phyloP scores from a whole-genome alignment of 1,140 invertebrate genomes.

The Orchesella cincta region DNA sequence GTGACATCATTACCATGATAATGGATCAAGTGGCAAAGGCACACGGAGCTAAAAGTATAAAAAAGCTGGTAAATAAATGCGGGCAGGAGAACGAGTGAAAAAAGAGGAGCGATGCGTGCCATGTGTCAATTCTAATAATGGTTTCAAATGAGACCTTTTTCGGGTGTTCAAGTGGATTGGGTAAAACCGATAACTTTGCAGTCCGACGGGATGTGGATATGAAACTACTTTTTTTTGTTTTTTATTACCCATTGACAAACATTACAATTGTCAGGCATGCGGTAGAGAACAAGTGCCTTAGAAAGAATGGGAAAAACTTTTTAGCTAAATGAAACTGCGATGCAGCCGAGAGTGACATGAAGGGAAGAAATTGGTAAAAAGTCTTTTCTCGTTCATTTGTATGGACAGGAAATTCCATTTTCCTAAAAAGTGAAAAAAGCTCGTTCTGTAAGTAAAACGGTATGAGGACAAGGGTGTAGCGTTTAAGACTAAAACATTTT shows the following conservation, averaged over 20 bases:
- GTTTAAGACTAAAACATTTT: too few relatives aligned
- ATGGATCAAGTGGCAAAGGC: conserved; percentile 7
- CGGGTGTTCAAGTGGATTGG: too few relatives aligned
- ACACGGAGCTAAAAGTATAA: background rate
- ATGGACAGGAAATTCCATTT: background rate
- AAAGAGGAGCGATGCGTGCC: conserved; percentile 20
- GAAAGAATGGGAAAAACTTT: too few relatives aligned
- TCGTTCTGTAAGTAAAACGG: too few relatives aligned
- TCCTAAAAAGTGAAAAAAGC: background rate
- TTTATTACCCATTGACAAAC: too few relatives aligned
- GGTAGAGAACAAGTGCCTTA: too few relatives aligned
- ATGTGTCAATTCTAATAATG: conserved; percentile 51
- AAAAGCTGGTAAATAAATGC: background rate
- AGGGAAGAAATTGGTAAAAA: conserved; percentile 44
- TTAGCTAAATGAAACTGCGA: background rate
- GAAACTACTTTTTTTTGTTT: background rate
- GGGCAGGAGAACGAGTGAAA: background rate
- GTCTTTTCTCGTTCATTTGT: conserved; percentile 34
- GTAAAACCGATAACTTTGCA: background rate
- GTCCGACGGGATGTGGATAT: background rate
- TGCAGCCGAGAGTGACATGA: background rate
- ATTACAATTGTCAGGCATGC: too few relatives aligned
- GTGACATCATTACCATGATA: background rate
- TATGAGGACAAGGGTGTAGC: too few relatives aligned
- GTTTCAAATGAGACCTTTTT: conserved; percentile 28